Conservation (phyloP, 2,113 vertebrate species). For the Dromiciops gliroides region DNA sequence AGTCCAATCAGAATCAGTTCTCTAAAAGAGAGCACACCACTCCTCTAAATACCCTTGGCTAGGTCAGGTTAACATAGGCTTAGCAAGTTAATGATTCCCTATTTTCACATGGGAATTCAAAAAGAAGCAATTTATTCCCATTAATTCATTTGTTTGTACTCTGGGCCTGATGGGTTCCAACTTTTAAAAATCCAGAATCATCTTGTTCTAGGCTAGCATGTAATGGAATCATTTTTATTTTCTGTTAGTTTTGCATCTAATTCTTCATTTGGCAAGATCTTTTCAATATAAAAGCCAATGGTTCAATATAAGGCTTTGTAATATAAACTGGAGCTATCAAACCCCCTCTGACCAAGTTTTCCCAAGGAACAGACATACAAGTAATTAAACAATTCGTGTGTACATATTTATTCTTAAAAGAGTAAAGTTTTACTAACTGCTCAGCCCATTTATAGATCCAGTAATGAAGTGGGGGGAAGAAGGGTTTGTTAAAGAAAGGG, state of each 20-base stretch:
- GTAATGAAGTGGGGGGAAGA: neutral
- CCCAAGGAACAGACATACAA: neutral
- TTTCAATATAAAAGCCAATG: constrained; percentile 48
- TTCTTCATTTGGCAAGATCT: constrained; percentile 1
- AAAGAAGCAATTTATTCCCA: constrained; percentile 8
- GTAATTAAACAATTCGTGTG: constrained; percentile 20
- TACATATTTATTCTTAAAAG: neutral
- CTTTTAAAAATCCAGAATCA: constrained; percentile 3
- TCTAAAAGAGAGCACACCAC: neutral
- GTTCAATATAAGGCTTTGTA: neutral
- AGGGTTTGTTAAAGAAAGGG: neutral
- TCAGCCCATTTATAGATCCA: neutral
- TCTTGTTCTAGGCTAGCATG: neutral
- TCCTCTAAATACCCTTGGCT: neutral
- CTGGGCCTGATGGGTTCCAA: constrained; percentile 2
- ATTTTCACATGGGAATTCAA: constrained; percentile 1
- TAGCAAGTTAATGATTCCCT: constrained; percentile 13
- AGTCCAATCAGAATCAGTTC: constrained; percentile 37
- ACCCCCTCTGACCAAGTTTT: neutral
- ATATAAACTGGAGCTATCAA: neutral
- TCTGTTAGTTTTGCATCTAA: neutral
- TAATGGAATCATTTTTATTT: constrained; percentile 45
- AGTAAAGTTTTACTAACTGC: neutral
- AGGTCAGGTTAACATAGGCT: neutral
- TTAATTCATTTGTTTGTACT: neutral